These are phyloP conservation scores for Turnix velox DNA, from an alignment of 2,113 vertebrate genomes.

Conservation along the genomic window DNA sequence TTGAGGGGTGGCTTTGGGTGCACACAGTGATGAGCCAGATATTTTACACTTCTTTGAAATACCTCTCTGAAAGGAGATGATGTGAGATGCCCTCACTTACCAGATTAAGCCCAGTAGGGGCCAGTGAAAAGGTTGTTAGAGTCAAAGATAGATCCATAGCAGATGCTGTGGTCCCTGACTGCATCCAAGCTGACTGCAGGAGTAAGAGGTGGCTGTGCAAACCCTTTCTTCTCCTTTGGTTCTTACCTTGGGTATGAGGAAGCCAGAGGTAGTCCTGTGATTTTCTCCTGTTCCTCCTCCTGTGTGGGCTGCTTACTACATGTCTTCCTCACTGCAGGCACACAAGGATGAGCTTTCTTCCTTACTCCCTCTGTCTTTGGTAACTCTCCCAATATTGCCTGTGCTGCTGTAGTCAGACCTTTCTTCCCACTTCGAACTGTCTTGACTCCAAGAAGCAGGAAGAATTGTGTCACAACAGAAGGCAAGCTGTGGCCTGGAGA, in stretches of 20 bases:
- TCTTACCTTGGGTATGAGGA: background rate
- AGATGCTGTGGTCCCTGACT: background rate
- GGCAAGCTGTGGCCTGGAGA: background rate
- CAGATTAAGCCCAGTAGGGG: background rate
- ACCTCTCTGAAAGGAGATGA: accelerated
- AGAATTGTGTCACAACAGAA: background rate
- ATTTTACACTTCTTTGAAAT: background rate
- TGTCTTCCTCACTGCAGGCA: background rate
- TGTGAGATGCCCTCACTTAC: no score
- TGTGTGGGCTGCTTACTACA: background rate
- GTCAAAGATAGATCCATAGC: background rate
- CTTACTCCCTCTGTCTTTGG: background rate
- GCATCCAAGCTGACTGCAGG: background rate
- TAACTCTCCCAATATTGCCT: background rate
- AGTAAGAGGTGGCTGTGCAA: background rate
- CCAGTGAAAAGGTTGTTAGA: background rate
- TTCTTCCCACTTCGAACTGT: background rate
- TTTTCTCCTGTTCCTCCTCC: background rate
- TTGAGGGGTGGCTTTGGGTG: background rate
- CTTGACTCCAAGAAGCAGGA: background rate
- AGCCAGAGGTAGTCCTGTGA: background rate
- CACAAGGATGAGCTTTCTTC: background rate
- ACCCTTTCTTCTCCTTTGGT: background rate
- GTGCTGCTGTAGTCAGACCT: background rate
- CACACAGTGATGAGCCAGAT: background rate